phyloP scores from a whole-genome alignment of 1,140 invertebrate genomes.

The Paracyclopina nana region DNA sequence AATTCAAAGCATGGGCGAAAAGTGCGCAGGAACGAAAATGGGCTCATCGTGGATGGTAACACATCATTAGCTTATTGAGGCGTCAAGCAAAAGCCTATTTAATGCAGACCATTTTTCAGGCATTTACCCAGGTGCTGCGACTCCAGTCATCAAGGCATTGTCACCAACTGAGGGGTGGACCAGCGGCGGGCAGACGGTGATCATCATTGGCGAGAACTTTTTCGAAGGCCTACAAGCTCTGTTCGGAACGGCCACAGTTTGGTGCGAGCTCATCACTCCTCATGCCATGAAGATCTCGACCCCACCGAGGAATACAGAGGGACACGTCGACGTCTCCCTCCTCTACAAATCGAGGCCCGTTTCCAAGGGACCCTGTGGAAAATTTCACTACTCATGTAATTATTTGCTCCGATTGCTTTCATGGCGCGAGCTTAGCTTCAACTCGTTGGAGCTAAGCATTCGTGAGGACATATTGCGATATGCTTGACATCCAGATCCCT shows the following conservation, averaged over 20 bases:
- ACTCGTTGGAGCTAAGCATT: too few relatives aligned
- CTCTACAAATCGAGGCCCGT: slow-evolving; percentile 98
- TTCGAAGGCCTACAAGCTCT: slow-evolving; percentile 91
- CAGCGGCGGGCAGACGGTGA: slow-evolving; percentile 85
- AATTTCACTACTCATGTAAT: slow-evolving; percentile 98
- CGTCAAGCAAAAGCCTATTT: too few relatives aligned
- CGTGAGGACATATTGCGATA: too few relatives aligned
- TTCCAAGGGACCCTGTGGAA: slow-evolving; percentile 90
- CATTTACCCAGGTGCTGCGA: slow-evolving; percentile 51
- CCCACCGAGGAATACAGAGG: slow-evolving; percentile 81
- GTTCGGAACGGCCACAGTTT: slow-evolving; percentile 93
- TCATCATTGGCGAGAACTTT: slow-evolving; percentile 98
- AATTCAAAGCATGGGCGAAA: slow-evolving; percentile 32
- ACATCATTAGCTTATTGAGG: too few relatives aligned
- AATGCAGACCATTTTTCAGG: too few relatives aligned
- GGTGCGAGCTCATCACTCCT: slow-evolving; percentile 96
- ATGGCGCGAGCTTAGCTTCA: too few relatives aligned
- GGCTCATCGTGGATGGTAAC: too few relatives aligned
- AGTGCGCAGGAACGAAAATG: slow-evolving; percentile 24
- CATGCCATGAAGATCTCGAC: slow-evolving; percentile 97
- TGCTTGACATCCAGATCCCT: slow-evolving; percentile 25
- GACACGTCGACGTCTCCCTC: slow-evolving; percentile 93
- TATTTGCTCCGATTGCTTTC: slow-evolving; percentile 28
- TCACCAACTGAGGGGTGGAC: slow-evolving; percentile 99
- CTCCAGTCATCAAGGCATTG: slow-evolving; percentile 95